phyloP scores from a whole-genome alignment of 2,113 vertebrate species.

The Cygnus atratus region DNA sequence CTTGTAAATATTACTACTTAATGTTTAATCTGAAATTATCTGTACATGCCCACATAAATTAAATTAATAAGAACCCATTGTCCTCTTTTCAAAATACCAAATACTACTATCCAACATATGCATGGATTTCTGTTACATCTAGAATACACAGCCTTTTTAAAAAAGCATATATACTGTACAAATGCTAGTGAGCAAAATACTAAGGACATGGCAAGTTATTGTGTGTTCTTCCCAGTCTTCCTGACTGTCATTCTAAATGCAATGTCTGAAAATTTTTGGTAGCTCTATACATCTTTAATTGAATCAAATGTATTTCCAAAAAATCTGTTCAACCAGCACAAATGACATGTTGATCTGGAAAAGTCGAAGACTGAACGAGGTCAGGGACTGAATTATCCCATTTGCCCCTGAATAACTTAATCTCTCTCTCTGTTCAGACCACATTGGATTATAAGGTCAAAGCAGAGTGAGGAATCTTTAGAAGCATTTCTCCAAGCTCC shows the following conservation, averaged over 20 bases:
- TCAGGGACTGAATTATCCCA: slow-evolving; percentile 71
- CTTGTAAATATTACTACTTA: background rate
- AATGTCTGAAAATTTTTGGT: background rate
- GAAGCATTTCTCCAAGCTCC: slow-evolving; percentile 58
- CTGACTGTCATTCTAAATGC: background rate
- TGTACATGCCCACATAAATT: background rate
- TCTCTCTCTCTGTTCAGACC: slow-evolving; percentile 68
- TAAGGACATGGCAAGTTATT: rapidly evolving
- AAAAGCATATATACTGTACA: background rate
- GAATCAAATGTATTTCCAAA: slow-evolving; percentile 43
- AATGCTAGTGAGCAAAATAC: background rate
- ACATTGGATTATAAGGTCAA: slow-evolving; percentile 77
- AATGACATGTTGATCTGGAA: slow-evolving; percentile 65
- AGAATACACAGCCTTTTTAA: background rate
- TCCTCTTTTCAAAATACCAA: background rate
- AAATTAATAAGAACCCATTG: background rate
- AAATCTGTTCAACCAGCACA: slow-evolving; percentile 60
- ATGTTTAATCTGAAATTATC: background rate
- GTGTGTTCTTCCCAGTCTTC: background rate
- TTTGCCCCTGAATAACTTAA: slow-evolving; percentile 70
- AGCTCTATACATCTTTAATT: slow-evolving; percentile 33
- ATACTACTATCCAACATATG: background rate
- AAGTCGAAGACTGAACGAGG: slow-evolving; percentile 51
- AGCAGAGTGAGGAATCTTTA: slow-evolving; percentile 60
- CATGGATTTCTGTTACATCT: background rate